Percentiles rank a stretch among this genome's conserved stretches.
These are phyloP conservation scores for Camelus dromedarius DNA, from an alignment of 2,113 vertebrate species.

Conservation along the genomic window DNA sequence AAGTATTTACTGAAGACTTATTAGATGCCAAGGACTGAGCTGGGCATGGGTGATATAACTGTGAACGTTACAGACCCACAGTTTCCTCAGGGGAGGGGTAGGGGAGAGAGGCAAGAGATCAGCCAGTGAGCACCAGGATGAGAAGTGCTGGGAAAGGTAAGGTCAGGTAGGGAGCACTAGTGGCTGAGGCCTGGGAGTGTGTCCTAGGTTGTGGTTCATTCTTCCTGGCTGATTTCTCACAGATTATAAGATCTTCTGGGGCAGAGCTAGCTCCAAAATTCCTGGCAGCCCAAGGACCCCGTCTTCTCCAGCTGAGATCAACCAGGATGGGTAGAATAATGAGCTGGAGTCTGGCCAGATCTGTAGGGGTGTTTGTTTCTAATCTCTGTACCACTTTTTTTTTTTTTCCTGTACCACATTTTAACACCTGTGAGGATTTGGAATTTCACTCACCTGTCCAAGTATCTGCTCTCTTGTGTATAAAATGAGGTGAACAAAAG, in stretches of 20 bases:
- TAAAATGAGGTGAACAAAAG: neutral
- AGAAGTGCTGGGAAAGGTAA: neutral
- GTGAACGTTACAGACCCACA: neutral
- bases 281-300: neutral
- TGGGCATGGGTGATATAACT: neutral
- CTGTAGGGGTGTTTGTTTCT: constrained; percentile 19
- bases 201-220: neutral
- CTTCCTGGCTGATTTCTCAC: neutral
- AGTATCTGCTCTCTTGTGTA: neutral
- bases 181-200: neutral
- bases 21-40: neutral
- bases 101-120: neutral
- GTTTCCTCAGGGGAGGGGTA: neutral
- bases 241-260: neutral
- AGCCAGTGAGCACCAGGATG: neutral
- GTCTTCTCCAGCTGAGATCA: neutral
- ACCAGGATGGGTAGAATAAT: constrained; percentile 6
- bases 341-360: neutral
- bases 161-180: neutral
- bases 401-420: neutral
- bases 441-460: neutral
- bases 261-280: neutral
- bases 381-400: neutral
- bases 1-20: constrained; percentile 33
- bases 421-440: neutral